phyloP scores from a whole-genome alignment of 2,797 vertebrate genomes.

The Vespertilio murinus region DNA sequence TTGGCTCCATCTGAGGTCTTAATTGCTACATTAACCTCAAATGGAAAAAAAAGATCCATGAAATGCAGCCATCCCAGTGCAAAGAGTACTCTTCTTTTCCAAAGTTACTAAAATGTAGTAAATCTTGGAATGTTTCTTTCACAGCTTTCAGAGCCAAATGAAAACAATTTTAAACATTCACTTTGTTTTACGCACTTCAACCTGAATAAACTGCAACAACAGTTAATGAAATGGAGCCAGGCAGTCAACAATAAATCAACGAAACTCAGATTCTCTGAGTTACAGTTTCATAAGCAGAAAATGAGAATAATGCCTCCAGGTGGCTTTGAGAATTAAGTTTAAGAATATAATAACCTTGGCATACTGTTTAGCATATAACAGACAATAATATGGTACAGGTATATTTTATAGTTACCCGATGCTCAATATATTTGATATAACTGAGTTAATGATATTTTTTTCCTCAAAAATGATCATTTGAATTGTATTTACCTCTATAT shows the following conservation, averaged over 20 bases:
- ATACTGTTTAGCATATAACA: not conserved
- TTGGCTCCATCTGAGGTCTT: not conserved
- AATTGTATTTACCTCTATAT: slow-evolving; percentile 92
- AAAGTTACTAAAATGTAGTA: not conserved
- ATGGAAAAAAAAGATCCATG: not conserved
- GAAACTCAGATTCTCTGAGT: not conserved
- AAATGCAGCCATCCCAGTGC: not conserved
- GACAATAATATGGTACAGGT: not conserved
- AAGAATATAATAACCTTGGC: not conserved
- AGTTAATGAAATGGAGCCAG: not conserved
- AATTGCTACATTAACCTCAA: slow-evolving; percentile 4
- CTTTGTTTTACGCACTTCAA: not conserved
- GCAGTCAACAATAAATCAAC: not conserved
- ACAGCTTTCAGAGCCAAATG: slow-evolving; percentile 16
- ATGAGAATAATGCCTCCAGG: not conserved
- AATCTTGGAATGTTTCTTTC: slow-evolving; percentile 1
- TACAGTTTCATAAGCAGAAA: slow-evolving; percentile 32
- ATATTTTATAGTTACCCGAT: slow-evolving; percentile 8
- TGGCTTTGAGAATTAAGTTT: slow-evolving; percentile 22
- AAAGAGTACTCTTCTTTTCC: slow-evolving; percentile 24
- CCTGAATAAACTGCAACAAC: slow-evolving; percentile 1
- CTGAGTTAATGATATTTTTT: slow-evolving; percentile 16
- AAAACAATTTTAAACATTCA: slow-evolving; percentile 10
- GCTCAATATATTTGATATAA: not conserved
- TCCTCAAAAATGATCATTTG: not conserved